phyloP scores from a whole-genome alignment of 2,113 vertebrate genomes.

The Chaenogobius annularis region DNA sequence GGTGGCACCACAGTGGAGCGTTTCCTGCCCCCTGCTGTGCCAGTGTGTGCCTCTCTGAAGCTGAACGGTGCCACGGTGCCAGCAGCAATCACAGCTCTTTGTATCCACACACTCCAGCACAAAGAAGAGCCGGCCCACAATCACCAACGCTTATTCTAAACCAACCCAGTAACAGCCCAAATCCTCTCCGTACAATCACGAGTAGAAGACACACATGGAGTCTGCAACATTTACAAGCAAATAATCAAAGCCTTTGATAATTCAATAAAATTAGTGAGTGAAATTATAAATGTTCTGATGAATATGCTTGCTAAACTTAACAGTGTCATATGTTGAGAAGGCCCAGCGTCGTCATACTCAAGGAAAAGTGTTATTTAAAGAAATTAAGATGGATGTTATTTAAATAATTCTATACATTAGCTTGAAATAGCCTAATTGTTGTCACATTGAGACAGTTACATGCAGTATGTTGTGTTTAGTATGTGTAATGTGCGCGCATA shows the following conservation, averaged over 20 bases:
- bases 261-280: not conserved
- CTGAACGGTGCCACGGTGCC: conserved; percentile 43
- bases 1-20: conserved; percentile 2
- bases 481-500: too few species aligned
- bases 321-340: not conserved
- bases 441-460: too few species aligned
- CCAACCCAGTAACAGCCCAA: conserved; percentile 38
- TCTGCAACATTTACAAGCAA: conserved; percentile 18
- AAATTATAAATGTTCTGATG: not conserved
- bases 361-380: too few species aligned
- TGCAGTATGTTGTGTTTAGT: too few species aligned
- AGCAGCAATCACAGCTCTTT: conserved; percentile 67
- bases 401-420: too few species aligned
- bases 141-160: conserved; percentile 35
- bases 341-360: not conserved
- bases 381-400: too few species aligned
- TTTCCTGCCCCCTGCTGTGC: conserved; percentile 37
- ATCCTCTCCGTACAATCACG: conserved; percentile 52
- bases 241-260: not conserved
- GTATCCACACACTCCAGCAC: conserved; percentile 49
- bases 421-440: too few species aligned
- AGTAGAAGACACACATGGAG: conserved; percentile 23
- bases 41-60: conserved; percentile 43
- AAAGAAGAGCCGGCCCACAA: conserved; percentile 26
- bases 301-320: not conserved